A percentile compares a stretch with the other conserved stretches of the same genome.
These are phyloP conservation scores for Protobothrops flavoviridis DNA, from an alignment of 2,113 vertebrate species.

Conservation along the genomic window DNA sequence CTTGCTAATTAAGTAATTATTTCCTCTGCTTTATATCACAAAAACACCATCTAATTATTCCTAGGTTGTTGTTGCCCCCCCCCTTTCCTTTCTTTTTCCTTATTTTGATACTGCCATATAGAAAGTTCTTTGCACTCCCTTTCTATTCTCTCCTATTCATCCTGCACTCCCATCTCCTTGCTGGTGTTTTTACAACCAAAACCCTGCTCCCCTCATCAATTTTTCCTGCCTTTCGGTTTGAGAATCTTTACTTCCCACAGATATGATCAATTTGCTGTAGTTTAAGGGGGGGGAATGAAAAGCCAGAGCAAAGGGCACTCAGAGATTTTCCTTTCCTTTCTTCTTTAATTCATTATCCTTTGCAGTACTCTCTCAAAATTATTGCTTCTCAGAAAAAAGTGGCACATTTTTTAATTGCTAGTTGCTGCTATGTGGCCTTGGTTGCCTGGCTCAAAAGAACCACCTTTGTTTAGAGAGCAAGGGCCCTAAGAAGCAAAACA, in stretches of 20 bases:
- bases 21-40: conserved; percentile 50
- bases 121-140: conserved; percentile 14
- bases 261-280: conserved; percentile 12
- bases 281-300: not conserved
- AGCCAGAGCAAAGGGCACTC: conserved; percentile 17
- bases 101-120: conserved; percentile 20
- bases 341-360: not conserved
- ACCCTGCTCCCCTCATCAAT: conserved; percentile 17
- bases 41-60: conserved; percentile 56
- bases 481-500: not conserved
- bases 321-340: conserved; percentile 14
- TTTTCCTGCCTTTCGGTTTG: conserved; percentile 11
- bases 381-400: conserved; percentile 11
- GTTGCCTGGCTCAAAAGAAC: not conserved
- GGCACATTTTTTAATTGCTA: not conserved
- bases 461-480: not conserved
- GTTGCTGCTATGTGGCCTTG: not conserved
- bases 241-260: not conserved
- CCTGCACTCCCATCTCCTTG: not conserved
- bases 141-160: not conserved
- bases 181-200: not conserved
- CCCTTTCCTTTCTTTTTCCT: conserved; percentile 53
- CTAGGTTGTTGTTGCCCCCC: conserved; percentile 29
- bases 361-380: not conserved
- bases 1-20: conserved; percentile 58